phyloP scores from a whole-genome alignment of 2,113 vertebrate genomes.

The Tyrannus savana region DNA sequence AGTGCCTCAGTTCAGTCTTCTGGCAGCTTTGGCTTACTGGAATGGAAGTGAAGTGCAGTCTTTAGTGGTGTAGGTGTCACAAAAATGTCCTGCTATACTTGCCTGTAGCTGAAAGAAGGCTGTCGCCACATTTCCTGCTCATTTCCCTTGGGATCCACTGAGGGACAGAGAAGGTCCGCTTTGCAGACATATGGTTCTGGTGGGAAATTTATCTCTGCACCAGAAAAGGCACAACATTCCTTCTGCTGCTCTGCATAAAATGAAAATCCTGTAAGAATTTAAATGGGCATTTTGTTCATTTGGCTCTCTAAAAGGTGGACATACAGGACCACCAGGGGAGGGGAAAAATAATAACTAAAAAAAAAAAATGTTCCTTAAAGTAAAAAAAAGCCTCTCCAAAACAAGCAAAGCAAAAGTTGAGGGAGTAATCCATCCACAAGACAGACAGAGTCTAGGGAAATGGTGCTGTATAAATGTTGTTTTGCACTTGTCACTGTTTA shows the following conservation, averaged over 20 bases:
- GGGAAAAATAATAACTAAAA: not conserved
- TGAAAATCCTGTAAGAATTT: conserved; percentile 60
- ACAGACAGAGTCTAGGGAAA: not conserved
- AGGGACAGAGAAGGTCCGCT: conserved; percentile 37
- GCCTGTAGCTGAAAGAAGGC: conserved; percentile 54
- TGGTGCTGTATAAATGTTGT: not conserved
- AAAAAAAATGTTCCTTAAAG: not conserved
- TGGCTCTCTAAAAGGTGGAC: not conserved
- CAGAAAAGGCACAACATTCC: conserved; percentile 60
- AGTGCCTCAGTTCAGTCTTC: not conserved
- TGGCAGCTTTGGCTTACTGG: not conserved
- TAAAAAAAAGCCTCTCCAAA: not conserved
- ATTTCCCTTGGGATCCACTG: conserved; percentile 54
- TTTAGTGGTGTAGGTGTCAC: not conserved
- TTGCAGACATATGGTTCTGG: conserved; percentile 51
- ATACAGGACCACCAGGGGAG: not conserved
- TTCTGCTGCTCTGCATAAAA: conserved; percentile 53
- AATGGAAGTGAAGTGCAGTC: not conserved
- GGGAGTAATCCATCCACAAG: not conserved
- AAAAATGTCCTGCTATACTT: conserved; percentile 43
- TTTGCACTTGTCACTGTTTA: not conserved
- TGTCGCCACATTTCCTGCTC: conserved; percentile 46
- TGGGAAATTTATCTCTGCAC: conserved; percentile 54
- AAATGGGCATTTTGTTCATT: conserved; percentile 1
- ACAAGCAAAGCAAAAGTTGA: not conserved